These are phyloP conservation scores for Trisateles emortualis DNA, from an alignment of 2,888 invertebrate species.

Conservation along the genomic window DNA sequence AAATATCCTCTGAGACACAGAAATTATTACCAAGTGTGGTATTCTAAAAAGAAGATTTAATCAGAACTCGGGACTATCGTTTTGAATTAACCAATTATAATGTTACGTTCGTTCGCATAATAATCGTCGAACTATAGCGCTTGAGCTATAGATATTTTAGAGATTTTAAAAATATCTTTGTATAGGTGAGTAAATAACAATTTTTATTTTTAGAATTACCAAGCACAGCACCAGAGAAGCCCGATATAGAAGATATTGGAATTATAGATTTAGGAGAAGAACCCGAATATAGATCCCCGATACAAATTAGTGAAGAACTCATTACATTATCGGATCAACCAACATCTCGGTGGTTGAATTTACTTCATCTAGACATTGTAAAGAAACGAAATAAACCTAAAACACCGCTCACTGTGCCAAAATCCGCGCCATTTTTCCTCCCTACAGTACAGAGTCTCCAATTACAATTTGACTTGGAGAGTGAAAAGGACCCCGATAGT, in stretches of 20 bases:
- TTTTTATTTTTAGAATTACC: constrained; percentile 65
- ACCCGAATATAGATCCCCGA: constrained; percentile 90
- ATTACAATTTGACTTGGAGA: constrained; percentile 92
- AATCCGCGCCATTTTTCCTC: constrained; percentile 98
- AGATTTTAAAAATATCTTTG: too few species aligned
- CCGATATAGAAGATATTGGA: constrained; percentile 77
- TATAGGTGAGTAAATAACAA: too few species aligned
- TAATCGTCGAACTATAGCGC: too few species aligned
- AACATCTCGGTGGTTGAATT: constrained; percentile 96
- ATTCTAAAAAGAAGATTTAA: too few species aligned
- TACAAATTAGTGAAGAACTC: constrained; percentile 91
- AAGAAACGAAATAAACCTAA: constrained; percentile 96
- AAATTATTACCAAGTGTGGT: too few species aligned
- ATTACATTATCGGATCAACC: constrained; percentile 95
- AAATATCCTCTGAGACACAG: too few species aligned
- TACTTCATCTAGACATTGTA: constrained; percentile 94
- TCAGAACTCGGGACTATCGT: too few species aligned
- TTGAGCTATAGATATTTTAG: too few species aligned
- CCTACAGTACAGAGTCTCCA: constrained; percentile 95
- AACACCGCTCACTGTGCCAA: constrained; percentile 92
- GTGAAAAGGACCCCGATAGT: constrained; percentile 67
- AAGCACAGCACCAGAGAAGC: constrained; percentile 78
- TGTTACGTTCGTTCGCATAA: too few species aligned
- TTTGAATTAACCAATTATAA: too few species aligned
- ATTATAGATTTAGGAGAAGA: constrained; percentile 78